Base-by-base conservation (phyloP, 2,888 invertebrate genomes). In the Lingula anatina region DNA sequence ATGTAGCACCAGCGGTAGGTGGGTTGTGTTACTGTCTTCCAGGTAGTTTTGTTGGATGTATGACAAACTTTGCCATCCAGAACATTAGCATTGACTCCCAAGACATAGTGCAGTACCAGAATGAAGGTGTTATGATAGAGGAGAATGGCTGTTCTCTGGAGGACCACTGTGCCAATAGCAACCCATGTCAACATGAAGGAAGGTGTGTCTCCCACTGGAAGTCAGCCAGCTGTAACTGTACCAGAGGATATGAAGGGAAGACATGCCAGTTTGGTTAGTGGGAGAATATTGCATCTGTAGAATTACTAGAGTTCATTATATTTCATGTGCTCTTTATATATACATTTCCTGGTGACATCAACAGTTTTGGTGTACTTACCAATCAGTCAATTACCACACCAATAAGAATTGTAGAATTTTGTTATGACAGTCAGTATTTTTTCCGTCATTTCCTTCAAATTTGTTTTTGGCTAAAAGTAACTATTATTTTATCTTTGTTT, bases 201-300 rank as follows among this genome's bases (percentile, higher is more conserved):
- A 85, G 87, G 64, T 95, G 94, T 77, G 88, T 90, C 24, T 89
- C 93, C 0, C 86, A 88, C 67, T 90, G 92, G 72, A 89, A 52
- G 12, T 66, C 91, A 65, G 85, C 93, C 39, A 87, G 86, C 27
- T 95, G 95, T 71, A 90, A 94, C 68, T 95, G 94, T 75, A 85
- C 86, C 39, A 87, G 86, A 57, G 91, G 91, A 0, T 95, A 94
- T 69, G 88, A 88, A 41, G 95, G 95, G 9, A 89, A 89, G 69
- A 92, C 92, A 69, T 95, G 95, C 65, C 94, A 94, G 72, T 95
- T 95, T 64, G 80, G 84, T 84, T 70, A 78, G 76, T 70, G 18
- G n/a, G 15, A 12, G n/a, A 12, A 9, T 12, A 35, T 12, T n/a
- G n/a, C 35, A 35, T n/a, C 12, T 35, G n/a, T 35, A 35, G n/a